Conservation (phyloP, 2,113 vertebrate species). For the Excalfactoria chinensis region DNA sequence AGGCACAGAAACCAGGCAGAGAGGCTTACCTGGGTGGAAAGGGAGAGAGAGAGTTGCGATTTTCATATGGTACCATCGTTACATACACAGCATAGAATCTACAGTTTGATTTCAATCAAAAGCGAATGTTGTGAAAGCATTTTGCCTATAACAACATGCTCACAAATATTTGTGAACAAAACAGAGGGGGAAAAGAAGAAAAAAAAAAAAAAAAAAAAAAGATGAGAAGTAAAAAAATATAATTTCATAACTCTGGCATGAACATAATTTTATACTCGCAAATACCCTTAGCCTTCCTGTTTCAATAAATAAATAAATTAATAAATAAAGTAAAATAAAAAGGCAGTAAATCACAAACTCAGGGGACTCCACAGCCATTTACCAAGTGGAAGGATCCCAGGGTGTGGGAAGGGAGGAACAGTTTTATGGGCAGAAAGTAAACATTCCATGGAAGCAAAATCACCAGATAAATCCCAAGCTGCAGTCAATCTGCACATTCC, state of each 20-base stretch:
- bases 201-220: background rate
- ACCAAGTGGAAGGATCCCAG: conserved; percentile 24
- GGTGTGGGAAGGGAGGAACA: conserved; percentile 29
- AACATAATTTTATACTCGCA: conserved; percentile 48
- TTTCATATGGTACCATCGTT: background rate
- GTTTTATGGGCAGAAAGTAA: conserved; percentile 24
- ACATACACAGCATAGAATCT: background rate
- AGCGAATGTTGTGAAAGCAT: background rate
- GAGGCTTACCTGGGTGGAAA: background rate
- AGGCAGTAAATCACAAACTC: conserved; percentile 47
- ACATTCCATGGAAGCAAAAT: conserved; percentile 27
- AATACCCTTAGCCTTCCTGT: conserved; percentile 36
- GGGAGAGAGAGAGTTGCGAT: background rate
- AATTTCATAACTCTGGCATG: conserved; percentile 8
- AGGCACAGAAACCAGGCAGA: background rate
- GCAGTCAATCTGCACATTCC: conserved; percentile 23
- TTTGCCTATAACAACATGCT: background rate
- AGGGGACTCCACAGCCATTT: background rate
- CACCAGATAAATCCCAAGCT: conserved; percentile 41
- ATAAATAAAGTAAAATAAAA: background rate
- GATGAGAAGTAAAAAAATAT: background rate
- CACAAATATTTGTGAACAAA: background rate
- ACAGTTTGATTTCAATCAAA: background rate
- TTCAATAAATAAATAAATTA: conserved; percentile 18
- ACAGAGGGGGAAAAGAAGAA: background rate